Evolutionary conservation across 2,888 invertebrate genomes (phyloP).

Genomic region (Chymomyza procnemis): DNA sequence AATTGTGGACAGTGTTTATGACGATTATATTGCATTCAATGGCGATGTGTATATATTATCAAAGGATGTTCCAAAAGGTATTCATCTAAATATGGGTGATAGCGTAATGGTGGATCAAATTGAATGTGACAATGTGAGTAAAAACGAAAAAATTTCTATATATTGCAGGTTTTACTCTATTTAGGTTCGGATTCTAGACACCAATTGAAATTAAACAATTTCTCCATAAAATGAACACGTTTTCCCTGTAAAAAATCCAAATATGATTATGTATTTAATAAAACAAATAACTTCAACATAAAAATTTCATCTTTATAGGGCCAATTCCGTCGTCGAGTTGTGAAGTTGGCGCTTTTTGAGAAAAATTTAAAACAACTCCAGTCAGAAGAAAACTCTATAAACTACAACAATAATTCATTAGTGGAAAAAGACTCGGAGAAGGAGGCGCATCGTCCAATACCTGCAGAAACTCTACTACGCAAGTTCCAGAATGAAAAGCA

Average conservation of each 20-base stretch:
- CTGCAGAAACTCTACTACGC: slow-evolving; percentile 23
- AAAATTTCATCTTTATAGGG: slow-evolving; percentile 34
- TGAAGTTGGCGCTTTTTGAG: slow-evolving; percentile 57
- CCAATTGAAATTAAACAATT: too few relatives aligned
- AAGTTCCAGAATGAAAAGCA: slow-evolving; percentile 30
- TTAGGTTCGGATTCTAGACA: too few relatives aligned
- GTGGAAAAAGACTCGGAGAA: slow-evolving; percentile 76
- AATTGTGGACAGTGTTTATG: slow-evolving; percentile 76
- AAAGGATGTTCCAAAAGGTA: slow-evolving; percentile 80
- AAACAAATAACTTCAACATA: not conserved
- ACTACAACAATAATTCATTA: slow-evolving; percentile 79
- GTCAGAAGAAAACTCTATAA: not conserved
- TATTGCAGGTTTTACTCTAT: too few relatives aligned
- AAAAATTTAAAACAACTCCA: slow-evolving; percentile 37
- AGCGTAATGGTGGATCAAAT: slow-evolving; percentile 84
- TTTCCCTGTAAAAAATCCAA: too few relatives aligned
- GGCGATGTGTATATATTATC: slow-evolving; percentile 82
- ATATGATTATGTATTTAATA: too few relatives aligned
- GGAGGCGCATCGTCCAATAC: slow-evolving; percentile 42
- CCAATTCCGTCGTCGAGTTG: slow-evolving; percentile 77
- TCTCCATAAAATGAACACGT: too few relatives aligned
- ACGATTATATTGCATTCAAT: slow-evolving; percentile 81
- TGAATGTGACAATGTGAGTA: slow-evolving; percentile 82
- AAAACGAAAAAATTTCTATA: too few relatives aligned
- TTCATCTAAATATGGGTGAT: slow-evolving; percentile 82